A percentile compares a stretch with the other conserved stretches of the same genome.
Evolutionary conservation across 2,797 vertebrate species (phyloP).

Genomic region (Muscicapa striata): DNA sequence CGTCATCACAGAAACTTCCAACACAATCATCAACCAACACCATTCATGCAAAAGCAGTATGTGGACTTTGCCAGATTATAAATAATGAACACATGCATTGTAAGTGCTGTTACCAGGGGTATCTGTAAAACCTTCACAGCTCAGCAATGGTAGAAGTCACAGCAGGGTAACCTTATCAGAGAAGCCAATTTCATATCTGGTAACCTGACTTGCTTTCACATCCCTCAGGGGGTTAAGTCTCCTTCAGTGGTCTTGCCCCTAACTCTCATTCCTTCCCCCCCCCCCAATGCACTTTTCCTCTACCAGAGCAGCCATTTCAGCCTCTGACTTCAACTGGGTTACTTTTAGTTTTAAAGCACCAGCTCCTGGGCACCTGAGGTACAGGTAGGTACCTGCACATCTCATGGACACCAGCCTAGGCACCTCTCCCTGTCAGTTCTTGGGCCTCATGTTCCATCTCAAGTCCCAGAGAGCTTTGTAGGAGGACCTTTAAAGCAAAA

Average conservation of each 20-base stretch:
- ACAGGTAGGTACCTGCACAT: not conserved
- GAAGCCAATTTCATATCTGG: not conserved
- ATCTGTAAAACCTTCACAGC: not conserved
- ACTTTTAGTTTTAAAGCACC: not conserved
- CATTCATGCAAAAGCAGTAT: not conserved
- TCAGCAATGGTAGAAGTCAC: not conserved
- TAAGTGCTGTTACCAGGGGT: not conserved
- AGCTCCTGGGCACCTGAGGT: not conserved
- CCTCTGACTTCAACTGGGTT: not conserved
- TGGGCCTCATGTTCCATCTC: accelerated
- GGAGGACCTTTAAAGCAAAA: not conserved
- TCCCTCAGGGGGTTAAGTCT: not conserved
- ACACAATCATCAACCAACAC: not conserved
- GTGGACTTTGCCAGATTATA: not conserved
- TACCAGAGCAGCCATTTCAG: not conserved
- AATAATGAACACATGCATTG: accelerated
- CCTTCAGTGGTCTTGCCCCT: not conserved
- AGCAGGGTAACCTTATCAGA: not conserved
- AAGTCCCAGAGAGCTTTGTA: not conserved
- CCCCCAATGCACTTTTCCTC: not conserved
- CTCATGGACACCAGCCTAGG: not conserved
- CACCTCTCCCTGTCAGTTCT: not conserved
- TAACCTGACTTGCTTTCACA: not conserved
- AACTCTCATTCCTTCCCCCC: accelerated
- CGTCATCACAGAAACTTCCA: not conserved